phyloP scores from a whole-genome alignment of 2,113 vertebrate species.

The Tretioscincus oriximinensis region DNA sequence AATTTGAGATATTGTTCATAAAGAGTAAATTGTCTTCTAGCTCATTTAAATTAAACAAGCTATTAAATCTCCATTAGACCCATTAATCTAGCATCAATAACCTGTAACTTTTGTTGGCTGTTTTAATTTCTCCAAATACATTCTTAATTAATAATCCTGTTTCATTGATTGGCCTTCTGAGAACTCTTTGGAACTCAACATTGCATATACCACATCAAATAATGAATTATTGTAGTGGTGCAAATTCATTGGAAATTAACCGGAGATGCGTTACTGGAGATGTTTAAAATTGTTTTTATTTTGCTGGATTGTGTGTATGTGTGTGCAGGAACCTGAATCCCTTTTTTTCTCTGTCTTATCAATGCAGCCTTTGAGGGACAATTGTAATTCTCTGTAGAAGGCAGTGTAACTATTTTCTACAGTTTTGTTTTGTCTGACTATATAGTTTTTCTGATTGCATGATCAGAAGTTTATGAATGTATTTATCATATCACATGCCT shows the following conservation, averaged over 20 bases:
- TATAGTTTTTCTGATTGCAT: background rate
- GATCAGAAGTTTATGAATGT: constrained; percentile 24
- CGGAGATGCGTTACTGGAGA: background rate
- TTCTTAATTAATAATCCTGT: too few relatives aligned
- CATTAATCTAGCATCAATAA: too few relatives aligned
- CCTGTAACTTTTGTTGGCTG: too few relatives aligned
- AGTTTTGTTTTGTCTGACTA: too few relatives aligned
- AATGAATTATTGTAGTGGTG: background rate
- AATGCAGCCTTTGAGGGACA: background rate
- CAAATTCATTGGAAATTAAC: background rate
- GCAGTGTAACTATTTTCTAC: too few relatives aligned
- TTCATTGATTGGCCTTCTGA: too few relatives aligned
- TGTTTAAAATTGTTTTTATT: background rate
- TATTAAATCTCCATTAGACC: too few relatives aligned
- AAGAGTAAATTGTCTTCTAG: too few relatives aligned
- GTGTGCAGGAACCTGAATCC: background rate
- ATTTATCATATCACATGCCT: constrained; percentile 32
- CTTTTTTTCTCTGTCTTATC: background rate
- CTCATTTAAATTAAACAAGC: too few relatives aligned
- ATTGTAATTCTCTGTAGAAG: background rate
- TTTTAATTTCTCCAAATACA: too few relatives aligned
- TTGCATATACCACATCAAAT: background rate
- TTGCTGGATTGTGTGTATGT: background rate
- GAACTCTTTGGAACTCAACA: too few relatives aligned
- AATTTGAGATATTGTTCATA: too few relatives aligned